phyloP scores from a whole-genome alignment of 2,113 vertebrate species.

The Aspiorhynchus laticeps region DNA sequence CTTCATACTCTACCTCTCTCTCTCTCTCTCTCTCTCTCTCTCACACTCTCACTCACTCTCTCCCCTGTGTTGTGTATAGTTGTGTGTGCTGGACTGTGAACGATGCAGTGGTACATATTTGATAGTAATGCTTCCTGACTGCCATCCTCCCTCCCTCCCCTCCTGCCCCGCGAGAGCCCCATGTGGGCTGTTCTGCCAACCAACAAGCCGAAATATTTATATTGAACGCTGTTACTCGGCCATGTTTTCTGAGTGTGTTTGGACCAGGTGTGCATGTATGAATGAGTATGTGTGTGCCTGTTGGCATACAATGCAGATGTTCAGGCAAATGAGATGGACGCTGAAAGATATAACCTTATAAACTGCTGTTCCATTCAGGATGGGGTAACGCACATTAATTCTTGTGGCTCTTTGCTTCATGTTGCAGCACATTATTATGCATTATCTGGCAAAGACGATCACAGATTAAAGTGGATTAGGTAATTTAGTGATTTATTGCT shows the following conservation, averaged over 20 bases:
- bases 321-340: neutral
- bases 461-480: neutral
- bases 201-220: constrained; percentile 57
- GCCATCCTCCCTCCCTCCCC: neutral
- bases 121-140: constrained; percentile 49
- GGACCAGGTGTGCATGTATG: constrained; percentile 29
- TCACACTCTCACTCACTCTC: neutral
- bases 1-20: no score
- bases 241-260: constrained; percentile 43
- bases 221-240: neutral
- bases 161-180: neutral
- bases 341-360: neutral
- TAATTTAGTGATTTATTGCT: neutral
- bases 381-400: neutral
- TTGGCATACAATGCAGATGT: constrained; percentile 20
- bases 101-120: constrained; percentile 46
- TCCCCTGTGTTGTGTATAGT: neutral
- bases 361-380: neutral
- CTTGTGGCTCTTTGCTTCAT: neutral
- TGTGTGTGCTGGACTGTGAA: constrained; percentile 30
- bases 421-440: neutral
- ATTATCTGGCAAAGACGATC: neutral
- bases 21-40: neutral
- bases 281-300: constrained; percentile 15
- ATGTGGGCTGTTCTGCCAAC: constrained; percentile 40